Conservation (phyloP, 2,888 invertebrate species). For the Bimastos eiseni region DNA sequence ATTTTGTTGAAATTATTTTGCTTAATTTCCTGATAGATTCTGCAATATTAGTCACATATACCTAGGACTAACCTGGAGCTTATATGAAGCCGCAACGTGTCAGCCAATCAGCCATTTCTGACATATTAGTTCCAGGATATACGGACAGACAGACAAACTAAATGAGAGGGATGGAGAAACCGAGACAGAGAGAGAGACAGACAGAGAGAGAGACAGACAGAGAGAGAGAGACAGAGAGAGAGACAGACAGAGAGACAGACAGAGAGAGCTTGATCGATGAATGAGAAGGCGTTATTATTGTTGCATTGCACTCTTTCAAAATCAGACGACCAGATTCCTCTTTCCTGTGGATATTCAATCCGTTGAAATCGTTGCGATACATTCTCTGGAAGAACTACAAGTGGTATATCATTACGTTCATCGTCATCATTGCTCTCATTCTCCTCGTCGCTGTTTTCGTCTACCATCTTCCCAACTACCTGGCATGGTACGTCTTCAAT, state of each 20-base stretch:
- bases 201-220: too few species aligned
- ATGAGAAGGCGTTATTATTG: neutral
- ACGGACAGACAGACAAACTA: too few species aligned
- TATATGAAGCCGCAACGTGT: too few species aligned
- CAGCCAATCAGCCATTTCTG: too few species aligned
- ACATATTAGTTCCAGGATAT: too few species aligned
- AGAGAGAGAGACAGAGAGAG: neutral
- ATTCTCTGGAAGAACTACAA: slow-evolving; percentile 44
- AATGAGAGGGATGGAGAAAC: too few species aligned
- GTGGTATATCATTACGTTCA: slow-evolving; percentile 40
- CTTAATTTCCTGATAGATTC: neutral
- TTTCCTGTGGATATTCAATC: slow-evolving; percentile 45
- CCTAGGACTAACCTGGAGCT: too few species aligned
- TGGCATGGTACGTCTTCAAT: slow-evolving; percentile 16
- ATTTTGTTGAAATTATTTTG: neutral
- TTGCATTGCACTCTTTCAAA: neutral
- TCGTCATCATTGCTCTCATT: slow-evolving; percentile 37
- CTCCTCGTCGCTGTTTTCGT: slow-evolving; percentile 40
- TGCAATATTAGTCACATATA: neutral
- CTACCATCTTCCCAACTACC: slow-evolving; percentile 40
- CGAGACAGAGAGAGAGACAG: too few species aligned
- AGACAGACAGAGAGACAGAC: neutral
- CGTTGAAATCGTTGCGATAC: slow-evolving; percentile 41
- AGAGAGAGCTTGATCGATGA: neutral
- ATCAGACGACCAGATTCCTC: slow-evolving; percentile 44